These are phyloP conservation scores for Musca domestica DNA, from an alignment of 1,140 invertebrate species.

Conservation along the genomic window DNA sequence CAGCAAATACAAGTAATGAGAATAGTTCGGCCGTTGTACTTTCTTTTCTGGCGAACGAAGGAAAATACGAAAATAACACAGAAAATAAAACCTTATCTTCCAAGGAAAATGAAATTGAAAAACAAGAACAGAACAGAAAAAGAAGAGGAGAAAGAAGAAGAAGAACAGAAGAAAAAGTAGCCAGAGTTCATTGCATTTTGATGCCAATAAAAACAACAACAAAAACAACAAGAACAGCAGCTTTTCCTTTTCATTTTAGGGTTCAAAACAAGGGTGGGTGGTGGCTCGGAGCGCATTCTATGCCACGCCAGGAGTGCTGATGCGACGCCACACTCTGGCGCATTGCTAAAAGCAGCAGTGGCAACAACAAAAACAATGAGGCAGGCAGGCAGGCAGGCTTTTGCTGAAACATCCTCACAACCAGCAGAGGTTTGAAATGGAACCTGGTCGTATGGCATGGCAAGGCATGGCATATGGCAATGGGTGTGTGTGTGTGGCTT, in stretches of 20 bases:
- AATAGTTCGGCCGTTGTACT: not conserved
- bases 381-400: too few relatives aligned
- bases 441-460: too few relatives aligned
- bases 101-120: not conserved
- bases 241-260: not conserved
- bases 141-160: not conserved
- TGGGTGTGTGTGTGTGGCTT: too few relatives aligned
- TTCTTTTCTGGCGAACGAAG: not conserved
- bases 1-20: not conserved
- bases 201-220: slow-evolving; percentile 42
- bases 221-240: not conserved
- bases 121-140: not conserved
- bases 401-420: not conserved
- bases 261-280: slow-evolving; percentile 8
- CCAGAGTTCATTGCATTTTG: slow-evolving; percentile 53
- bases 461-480: too few relatives aligned
- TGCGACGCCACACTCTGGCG: not conserved
- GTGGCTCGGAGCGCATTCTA: not conserved
- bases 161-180: slow-evolving; percentile 37
- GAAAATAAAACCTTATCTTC: too few relatives aligned
- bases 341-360: not conserved
- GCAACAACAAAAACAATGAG: not conserved
- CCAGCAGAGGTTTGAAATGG: not conserved
- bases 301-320: too few relatives aligned
- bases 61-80: not conserved